Conservation (phyloP, 2,113 vertebrate genomes). For the Sylvia atricapilla region DNA sequence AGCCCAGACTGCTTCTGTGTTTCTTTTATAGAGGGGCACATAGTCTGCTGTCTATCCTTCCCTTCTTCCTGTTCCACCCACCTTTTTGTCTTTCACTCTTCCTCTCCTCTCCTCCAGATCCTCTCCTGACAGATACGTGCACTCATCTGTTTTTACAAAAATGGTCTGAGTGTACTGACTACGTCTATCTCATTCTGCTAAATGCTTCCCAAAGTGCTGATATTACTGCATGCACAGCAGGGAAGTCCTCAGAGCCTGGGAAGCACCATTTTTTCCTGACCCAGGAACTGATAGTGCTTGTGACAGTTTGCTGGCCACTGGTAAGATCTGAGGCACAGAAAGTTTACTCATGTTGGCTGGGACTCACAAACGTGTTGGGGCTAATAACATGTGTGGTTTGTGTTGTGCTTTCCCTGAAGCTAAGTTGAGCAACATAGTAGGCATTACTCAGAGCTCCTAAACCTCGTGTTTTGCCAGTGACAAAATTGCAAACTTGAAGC, state of each 20-base stretch:
- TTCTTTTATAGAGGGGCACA: not conserved
- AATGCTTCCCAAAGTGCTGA: not conserved
- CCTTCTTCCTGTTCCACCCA: not conserved
- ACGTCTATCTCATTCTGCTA: not conserved
- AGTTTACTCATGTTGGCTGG: not conserved
- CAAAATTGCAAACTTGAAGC: not conserved
- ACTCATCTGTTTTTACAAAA: not conserved
- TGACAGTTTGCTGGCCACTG: constrained; percentile 6
- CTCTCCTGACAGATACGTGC: not conserved
- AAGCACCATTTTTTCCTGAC: not conserved
- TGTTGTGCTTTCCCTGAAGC: constrained; percentile 15
- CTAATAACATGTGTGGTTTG: not conserved
- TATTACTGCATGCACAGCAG: not conserved
- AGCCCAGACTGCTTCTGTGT: not conserved
- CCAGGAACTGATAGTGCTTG: not conserved
- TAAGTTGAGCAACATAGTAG: constrained; percentile 16
- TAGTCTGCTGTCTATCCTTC: not conserved
- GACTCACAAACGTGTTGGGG: not conserved
- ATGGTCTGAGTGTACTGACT: not conserved
- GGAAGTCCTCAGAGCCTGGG: not conserved
- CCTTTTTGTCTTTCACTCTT: constrained; percentile 1
- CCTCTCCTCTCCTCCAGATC: not conserved
- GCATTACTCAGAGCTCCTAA: constrained; percentile 11
- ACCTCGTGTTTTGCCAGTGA: not conserved
- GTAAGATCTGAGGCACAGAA: not conserved